These are phyloP conservation scores for Mamestra configurata DNA, from an alignment of 1,140 invertebrate species.

Conservation along the genomic window DNA sequence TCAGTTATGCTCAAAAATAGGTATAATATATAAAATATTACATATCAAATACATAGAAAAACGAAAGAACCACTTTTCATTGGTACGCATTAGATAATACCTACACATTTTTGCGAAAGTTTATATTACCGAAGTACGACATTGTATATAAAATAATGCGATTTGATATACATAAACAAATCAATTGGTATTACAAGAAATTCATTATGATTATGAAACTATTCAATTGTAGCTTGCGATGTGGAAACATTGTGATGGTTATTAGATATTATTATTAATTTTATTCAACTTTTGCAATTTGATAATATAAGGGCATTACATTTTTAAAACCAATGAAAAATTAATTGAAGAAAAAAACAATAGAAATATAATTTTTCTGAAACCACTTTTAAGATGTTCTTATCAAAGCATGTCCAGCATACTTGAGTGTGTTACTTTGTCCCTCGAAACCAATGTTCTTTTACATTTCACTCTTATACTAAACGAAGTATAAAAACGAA, in stretches of 20 bases:
- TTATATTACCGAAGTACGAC: slow-evolving; percentile 10
- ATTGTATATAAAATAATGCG: slow-evolving; percentile 21
- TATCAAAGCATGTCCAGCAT: slow-evolving; percentile 42
- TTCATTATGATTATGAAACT: slow-evolving; percentile 73
- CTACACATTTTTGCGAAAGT: slow-evolving; percentile 14
- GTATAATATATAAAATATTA: slow-evolving; percentile 14
- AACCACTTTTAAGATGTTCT: slow-evolving; percentile 6
- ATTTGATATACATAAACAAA: slow-evolving; percentile 28
- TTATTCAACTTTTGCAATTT: slow-evolving; percentile 47
- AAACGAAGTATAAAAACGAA: slow-evolving; percentile 26
- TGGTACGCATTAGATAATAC: slow-evolving; percentile 60
- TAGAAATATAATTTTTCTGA: slow-evolving; percentile 9
- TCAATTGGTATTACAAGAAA: slow-evolving; percentile 69
- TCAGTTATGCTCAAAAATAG: slow-evolving; percentile 50
- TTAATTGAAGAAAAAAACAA: slow-evolving; percentile 57
- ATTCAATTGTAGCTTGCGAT: slow-evolving; percentile 35
- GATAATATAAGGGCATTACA: slow-evolving; percentile 32
- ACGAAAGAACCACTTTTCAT: slow-evolving; percentile 73
- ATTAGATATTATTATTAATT: slow-evolving; percentile 57
- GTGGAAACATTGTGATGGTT: slow-evolving; percentile 59
- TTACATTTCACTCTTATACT: slow-evolving; percentile 37
- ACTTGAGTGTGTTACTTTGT: not conserved
- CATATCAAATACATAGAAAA: slow-evolving; percentile 46
- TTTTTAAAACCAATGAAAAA: slow-evolving; percentile 78
- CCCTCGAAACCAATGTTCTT: slow-evolving; percentile 14